Evolutionary conservation across 2,113 vertebrate species (phyloP).

Genomic region (Sapajus apella): DNA sequence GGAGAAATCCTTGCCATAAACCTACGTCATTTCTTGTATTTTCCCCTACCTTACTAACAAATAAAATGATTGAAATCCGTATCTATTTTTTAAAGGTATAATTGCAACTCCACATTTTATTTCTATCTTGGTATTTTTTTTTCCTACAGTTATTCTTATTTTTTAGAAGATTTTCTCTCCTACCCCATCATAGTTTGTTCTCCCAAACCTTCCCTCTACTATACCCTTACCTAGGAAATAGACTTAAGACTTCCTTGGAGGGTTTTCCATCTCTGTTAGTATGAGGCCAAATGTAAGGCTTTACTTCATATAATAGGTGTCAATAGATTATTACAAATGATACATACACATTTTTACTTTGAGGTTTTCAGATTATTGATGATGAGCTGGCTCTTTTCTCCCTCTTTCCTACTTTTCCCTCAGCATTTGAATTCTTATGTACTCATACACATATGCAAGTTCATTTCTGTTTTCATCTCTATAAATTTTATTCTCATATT

Average conservation of each 20-base stretch:
- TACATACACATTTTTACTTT: not conserved
- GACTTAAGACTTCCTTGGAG: not conserved
- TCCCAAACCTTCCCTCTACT: not conserved
- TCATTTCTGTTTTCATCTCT: not conserved
- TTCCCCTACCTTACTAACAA: not conserved
- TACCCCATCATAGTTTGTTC: not conserved
- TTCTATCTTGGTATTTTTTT: not conserved
- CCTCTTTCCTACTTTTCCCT: not conserved
- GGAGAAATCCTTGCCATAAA: not conserved
- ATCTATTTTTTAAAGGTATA: not conserved
- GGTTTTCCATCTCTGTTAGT: not conserved
- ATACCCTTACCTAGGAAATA: not conserved
- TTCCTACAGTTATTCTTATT: not conserved
- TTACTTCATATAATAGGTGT: not conserved
- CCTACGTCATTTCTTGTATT: not conserved
- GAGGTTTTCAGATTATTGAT: not conserved
- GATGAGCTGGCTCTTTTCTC: not conserved
- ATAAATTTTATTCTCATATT: not conserved
- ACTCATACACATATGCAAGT: not conserved
- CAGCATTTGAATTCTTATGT: slow-evolving; percentile 15
- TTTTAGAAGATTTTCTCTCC: not conserved
- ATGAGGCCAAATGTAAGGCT: not conserved
- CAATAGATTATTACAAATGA: not conserved
- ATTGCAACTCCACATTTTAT: not conserved
- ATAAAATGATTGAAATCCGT: not conserved